phyloP scores from a whole-genome alignment of 37 sponge, comb jelly and placozoan species.

The Tethya wilhelma region DNA sequence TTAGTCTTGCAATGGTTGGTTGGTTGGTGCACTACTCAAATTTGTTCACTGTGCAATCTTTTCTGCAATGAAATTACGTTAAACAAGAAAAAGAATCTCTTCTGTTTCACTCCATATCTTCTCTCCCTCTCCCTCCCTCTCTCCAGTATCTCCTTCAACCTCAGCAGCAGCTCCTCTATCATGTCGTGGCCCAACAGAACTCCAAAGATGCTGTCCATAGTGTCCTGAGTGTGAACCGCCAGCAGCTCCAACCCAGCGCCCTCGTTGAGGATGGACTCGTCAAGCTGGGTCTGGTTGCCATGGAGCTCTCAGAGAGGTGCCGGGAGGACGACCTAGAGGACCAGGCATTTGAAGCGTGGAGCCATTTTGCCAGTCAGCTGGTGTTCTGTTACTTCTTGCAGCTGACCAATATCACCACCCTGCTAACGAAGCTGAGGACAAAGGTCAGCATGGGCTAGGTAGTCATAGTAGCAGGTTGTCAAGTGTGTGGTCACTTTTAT shows the following conservation, averaged over 20 bases:
- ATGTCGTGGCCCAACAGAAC: slow-evolving; percentile 69
- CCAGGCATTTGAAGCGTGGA: slow-evolving; percentile 56
- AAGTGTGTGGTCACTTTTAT: too few species aligned
- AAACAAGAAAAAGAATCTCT: neutral
- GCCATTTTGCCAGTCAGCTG: slow-evolving; percentile 65
- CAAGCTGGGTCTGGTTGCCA: slow-evolving; percentile 50
- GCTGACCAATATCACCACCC: slow-evolving; percentile 40
- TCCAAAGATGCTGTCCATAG: slow-evolving; percentile 60
- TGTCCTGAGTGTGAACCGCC: slow-evolving; percentile 29
- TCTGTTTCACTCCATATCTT: neutral
- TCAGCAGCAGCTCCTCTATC: slow-evolving; percentile 56
- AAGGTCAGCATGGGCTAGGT: slow-evolving; percentile 18
- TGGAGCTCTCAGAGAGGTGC: slow-evolving; percentile 53
- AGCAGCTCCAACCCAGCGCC: slow-evolving; percentile 34
- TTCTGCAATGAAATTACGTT: too few species aligned
- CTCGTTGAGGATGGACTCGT: slow-evolving; percentile 59
- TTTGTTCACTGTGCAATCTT: neutral
- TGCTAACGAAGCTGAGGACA: slow-evolving; percentile 43
- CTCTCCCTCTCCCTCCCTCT: neutral
- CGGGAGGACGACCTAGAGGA: slow-evolving; percentile 12
- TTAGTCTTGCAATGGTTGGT: neutral
- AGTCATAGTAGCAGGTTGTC: too few species aligned
- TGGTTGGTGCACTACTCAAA: neutral
- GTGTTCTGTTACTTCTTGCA: slow-evolving; percentile 62
- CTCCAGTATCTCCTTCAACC: slow-evolving; percentile 34